These are phyloP conservation scores for Coelinius sp. DNA, from an alignment of 2,888 invertebrate genomes.

Conservation along the genomic window DNA sequence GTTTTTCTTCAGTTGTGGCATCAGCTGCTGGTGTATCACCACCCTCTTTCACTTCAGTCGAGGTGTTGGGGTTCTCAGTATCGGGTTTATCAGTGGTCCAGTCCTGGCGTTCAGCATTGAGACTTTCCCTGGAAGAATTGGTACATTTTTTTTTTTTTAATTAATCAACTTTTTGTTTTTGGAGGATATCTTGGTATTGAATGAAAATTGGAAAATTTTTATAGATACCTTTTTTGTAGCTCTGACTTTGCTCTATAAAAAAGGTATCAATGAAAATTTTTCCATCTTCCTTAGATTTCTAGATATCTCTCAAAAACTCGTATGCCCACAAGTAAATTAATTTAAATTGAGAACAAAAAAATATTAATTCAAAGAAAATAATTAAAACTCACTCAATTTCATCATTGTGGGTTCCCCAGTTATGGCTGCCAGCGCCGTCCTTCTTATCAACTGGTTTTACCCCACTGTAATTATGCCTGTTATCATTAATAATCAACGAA, in stretches of 20 bases:
- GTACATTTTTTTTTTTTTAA: neutral
- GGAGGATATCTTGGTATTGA: too few species aligned
- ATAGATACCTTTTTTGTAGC: too few species aligned
- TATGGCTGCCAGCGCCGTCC: conserved; percentile 94
- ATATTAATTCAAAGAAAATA: neutral
- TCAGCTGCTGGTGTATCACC: conserved; percentile 60
- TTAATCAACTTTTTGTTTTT: too few species aligned
- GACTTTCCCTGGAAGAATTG: conserved; percentile 59
- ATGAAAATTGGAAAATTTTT: too few species aligned
- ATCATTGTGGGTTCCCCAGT: conserved; percentile 96
- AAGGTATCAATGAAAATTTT: too few species aligned
- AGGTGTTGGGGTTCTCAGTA: conserved; percentile 53
- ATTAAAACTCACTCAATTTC: conserved; percentile 80
- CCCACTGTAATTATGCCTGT: conserved; percentile 77
- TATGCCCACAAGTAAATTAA: neutral
- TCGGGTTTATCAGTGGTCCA: conserved; percentile 74
- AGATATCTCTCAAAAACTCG: neutral
- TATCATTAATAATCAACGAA: conserved; percentile 66
- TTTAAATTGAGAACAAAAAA: conserved; percentile 9
- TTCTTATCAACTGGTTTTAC: conserved; percentile 95
- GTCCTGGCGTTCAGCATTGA: conserved; percentile 65
- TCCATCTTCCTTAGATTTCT: too few species aligned
- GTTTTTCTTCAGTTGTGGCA: conserved; percentile 68
- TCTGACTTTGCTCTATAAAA: too few species aligned
- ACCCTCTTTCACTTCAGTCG: conserved; percentile 61